Evolutionary conservation across 2,888 invertebrate species (phyloP), one percentile per base, ranked within the genome.

Genomic region (Idaea aversata): DNA sequence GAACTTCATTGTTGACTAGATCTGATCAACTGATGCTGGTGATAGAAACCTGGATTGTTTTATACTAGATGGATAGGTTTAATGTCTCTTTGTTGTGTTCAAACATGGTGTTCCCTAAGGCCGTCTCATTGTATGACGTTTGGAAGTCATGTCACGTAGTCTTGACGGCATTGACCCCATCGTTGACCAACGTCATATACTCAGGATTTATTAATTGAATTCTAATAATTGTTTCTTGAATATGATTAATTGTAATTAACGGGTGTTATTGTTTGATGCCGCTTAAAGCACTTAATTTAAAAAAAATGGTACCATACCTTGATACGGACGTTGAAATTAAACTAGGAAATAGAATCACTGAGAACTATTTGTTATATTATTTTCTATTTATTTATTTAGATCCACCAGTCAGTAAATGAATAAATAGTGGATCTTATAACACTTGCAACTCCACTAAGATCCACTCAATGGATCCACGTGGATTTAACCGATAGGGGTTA

Each of bases 11-110:
- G 63, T 83, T 77, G 76, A 71, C 76, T 62, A n/a, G 72, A 67
- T 74, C 68, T 36, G 47, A 5, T 57, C 61, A 57, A 63, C 71
- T 72, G 76, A 85, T 84, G 83, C 82, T 85, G 77, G 72, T 80
- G 77, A 16, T 75, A n/a, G 61, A 65, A 66, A 65, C 68, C 67
- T 70, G 63, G 68, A 68, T 57, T 67, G 78, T 78, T 88, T 83
- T 88, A 88, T 88, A 88, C 77, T 72, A 73, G 75, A 70, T 69
- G 75, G 71, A 73, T 77, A 71, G 70, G 70, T 86, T 88, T 84
- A 47, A 88, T 87, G 81, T 76, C 75, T 82, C 87, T 88, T 88
- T 89, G 88, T 88, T 47, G 81, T 70, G 81, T 77, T 83, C 85
- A 78, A 84, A 87, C 83, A 88, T 25, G 59, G 59, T 25, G 16